A percentile compares a stretch with the other conserved stretches of the same genome.
phyloP scores from a whole-genome alignment of 2,888 invertebrate genomes.

The Platypus cylindrus region DNA sequence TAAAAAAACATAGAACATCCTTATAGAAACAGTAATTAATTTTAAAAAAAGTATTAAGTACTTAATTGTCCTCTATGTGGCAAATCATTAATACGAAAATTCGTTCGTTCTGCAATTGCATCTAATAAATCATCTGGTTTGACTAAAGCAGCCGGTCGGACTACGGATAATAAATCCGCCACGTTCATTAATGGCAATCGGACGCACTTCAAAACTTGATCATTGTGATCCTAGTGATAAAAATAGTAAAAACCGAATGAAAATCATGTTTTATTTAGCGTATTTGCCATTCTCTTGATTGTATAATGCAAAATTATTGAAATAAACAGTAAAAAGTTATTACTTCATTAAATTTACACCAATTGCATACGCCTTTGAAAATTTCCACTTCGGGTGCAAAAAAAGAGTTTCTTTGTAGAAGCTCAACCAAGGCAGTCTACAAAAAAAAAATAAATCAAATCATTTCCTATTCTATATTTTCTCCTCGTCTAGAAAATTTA shows the following conservation, averaged over 20 bases:
- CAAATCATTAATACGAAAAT: slow-evolving; percentile 63
- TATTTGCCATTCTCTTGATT: too few relatives aligned
- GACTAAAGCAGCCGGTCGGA: slow-evolving; percentile 76
- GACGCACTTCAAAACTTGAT: slow-evolving; percentile 43
- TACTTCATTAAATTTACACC: slow-evolving; percentile 68
- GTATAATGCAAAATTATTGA: too few relatives aligned
- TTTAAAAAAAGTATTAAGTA: slow-evolving; percentile 30
- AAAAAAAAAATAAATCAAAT: slow-evolving; percentile 18
- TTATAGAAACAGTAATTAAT: not conserved
- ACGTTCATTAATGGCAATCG: slow-evolving; percentile 81
- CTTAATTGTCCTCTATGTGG: slow-evolving; percentile 73
- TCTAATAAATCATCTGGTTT: slow-evolving; percentile 85
- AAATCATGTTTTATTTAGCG: too few relatives aligned
- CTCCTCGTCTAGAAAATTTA: too few relatives aligned
- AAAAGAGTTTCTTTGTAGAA: slow-evolving; percentile 86
- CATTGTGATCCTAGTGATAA: slow-evolving; percentile 23
- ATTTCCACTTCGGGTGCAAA: slow-evolving; percentile 94
- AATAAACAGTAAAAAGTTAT: too few relatives aligned
- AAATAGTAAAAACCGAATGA: not conserved
- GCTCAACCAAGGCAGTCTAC: slow-evolving; percentile 65
- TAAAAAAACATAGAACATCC: slow-evolving; percentile 26
- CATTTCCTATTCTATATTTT: slow-evolving; percentile 9
- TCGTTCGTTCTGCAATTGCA: slow-evolving; percentile 80
- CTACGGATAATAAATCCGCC: slow-evolving; percentile 75
- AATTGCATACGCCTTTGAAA: slow-evolving; percentile 76